A percentile compares a stretch with the other conserved stretches of the same genome.
phyloP scores from a whole-genome alignment of 2,797 vertebrate genomes.

The Oryzias dopingdopingensis region DNA sequence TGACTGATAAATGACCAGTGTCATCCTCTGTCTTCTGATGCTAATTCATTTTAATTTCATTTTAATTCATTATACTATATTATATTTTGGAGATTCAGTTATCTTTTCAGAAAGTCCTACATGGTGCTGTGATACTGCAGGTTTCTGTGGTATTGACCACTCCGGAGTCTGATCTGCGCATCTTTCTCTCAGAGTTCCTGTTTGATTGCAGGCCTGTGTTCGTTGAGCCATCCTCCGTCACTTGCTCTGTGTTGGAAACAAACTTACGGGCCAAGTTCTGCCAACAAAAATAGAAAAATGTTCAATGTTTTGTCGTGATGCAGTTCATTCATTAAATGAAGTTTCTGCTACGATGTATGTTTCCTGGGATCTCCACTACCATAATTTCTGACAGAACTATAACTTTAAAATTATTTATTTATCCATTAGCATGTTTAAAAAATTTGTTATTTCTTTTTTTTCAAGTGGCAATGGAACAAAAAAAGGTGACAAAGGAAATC shows the following conservation, averaged over 20 bases:
- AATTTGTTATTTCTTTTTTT: too few relatives aligned
- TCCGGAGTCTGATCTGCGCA: not conserved
- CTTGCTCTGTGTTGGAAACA: not conserved
- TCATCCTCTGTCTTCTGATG: not conserved
- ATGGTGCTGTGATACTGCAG: not conserved
- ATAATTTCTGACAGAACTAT: too few relatives aligned
- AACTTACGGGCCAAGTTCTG: conserved; percentile 29
- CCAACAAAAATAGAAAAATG: not conserved
- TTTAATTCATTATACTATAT: too few relatives aligned
- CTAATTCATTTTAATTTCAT: conserved; percentile 4
- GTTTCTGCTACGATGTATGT: too few relatives aligned
- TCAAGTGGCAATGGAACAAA: too few relatives aligned
- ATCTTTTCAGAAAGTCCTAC: conserved; percentile 24
- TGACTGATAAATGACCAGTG: not conserved
- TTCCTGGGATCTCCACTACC: too few relatives aligned
- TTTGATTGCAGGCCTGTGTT: conserved; percentile 12
- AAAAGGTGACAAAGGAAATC: too few relatives aligned
- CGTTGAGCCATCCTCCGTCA: not conserved
- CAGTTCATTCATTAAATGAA: too few relatives aligned
- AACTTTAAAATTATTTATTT: too few relatives aligned
- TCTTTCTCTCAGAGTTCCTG: conserved; percentile 3
- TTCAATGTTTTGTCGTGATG: too few relatives aligned
- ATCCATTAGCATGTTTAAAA: too few relatives aligned
- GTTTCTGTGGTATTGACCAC: not conserved
- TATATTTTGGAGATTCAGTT: too few relatives aligned